Evolutionary conservation across 2,113 vertebrate genomes (phyloP).

Genomic region (Uria lomvia): DNA sequence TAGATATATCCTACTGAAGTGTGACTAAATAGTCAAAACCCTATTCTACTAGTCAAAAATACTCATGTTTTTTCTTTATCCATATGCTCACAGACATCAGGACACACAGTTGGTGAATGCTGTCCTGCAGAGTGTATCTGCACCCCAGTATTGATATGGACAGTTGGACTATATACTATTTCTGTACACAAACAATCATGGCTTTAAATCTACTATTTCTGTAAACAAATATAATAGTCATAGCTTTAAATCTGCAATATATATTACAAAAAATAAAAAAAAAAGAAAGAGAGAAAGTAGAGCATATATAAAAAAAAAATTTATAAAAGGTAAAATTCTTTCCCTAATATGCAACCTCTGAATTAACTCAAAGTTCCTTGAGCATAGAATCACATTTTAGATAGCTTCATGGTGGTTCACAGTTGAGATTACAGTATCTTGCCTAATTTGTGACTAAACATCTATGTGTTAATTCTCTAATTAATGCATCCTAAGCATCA

Average conservation of each 20-base stretch:
- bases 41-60: not conserved
- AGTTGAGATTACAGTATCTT: not conserved
- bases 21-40: not conserved
- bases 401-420: not conserved
- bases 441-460: not conserved
- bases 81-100: not conserved
- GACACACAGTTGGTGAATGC: not conserved
- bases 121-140: not conserved
- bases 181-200: not conserved
- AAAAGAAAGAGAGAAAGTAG: not conserved
- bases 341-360: not conserved
- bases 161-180: not conserved
- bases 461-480: not conserved
- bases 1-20: not conserved
- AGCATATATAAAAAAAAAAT: not conserved
- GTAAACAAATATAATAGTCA: not conserved
- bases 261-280: not conserved
- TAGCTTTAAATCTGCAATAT: not conserved
- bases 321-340: not conserved
- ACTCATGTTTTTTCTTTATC: not conserved
- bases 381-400: not conserved
- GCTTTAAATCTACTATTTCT: not conserved
- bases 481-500: not conserved
- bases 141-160: not conserved
- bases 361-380: not conserved